Evolutionary conservation across 2,797 vertebrate genomes (phyloP).

Genomic region (Rhinatrema bivittatum): DNA sequence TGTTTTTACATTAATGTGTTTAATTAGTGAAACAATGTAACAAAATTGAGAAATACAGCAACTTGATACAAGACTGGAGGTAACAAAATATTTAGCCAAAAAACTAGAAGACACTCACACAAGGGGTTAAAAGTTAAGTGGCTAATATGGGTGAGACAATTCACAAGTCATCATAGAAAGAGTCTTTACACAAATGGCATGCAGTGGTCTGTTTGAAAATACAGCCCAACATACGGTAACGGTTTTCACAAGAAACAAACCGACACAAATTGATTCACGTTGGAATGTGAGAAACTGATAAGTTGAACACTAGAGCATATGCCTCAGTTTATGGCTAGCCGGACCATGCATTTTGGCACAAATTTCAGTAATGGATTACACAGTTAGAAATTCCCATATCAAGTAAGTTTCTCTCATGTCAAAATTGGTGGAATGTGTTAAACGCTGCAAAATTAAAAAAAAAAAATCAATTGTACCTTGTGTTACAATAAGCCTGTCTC

Average conservation of each 20-base stretch:
- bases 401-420: no score
- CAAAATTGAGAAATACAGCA: constrained; percentile 79
- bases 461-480: no score
- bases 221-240: constrained; percentile 40
- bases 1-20: no score
- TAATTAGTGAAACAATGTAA: constrained; percentile 73
- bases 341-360: constrained; percentile 64
- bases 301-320: constrained; percentile 36
- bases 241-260: constrained; percentile 42
- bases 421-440: no score
- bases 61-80: constrained; percentile 74
- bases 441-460: no score
- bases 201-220: constrained; percentile 52
- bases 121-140: constrained; percentile 46
- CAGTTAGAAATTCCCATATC: constrained; percentile 37
- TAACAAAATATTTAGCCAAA: constrained; percentile 78
- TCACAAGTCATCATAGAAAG: constrained; percentile 46
- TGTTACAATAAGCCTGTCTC: no score
- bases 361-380: constrained; percentile 29
- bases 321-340: constrained; percentile 47
- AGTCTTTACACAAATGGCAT: constrained; percentile 61
- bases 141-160: constrained; percentile 44
- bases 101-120: constrained; percentile 45
- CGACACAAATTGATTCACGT: constrained; percentile 40
- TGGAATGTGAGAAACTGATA: constrained; percentile 29